Percentiles rank a stretch among this genome's conserved stretches.
Evolutionary conservation across 2,888 invertebrate species (phyloP).

Genomic region (Amblyjoppa proteus): DNA sequence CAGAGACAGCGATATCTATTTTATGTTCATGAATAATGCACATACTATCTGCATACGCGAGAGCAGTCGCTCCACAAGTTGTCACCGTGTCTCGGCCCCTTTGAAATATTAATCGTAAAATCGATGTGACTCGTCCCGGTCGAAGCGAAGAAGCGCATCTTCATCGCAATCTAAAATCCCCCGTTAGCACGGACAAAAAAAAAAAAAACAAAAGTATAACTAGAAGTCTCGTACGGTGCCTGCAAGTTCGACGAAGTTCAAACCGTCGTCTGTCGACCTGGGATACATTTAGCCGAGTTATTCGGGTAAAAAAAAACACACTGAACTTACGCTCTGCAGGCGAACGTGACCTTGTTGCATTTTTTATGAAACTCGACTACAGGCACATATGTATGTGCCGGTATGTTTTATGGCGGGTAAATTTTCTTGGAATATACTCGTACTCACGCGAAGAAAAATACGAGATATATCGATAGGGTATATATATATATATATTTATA

Average conservation of each 20-base stretch:
- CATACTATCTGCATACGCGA: slow-evolving; percentile 6
- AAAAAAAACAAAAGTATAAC: neutral
- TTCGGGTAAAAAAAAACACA: slow-evolving; percentile 5
- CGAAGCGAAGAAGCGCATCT: neutral
- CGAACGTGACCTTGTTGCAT: slow-evolving; percentile 12
- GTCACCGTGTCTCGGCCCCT: slow-evolving; percentile 31
- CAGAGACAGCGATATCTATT: neutral
- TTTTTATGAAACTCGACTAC: slow-evolving; percentile 2
- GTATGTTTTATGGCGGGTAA: neutral
- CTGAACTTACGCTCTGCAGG: neutral
- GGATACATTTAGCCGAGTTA: neutral
- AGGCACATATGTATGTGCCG: neutral
- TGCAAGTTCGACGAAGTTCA: neutral
- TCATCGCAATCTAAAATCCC: neutral
- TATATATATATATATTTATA: too few species aligned
- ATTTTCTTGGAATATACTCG: neutral
- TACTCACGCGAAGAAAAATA: neutral
- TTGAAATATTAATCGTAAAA: slow-evolving; percentile 48
- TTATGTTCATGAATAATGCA: neutral
- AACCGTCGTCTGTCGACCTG: neutral
- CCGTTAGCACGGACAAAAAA: neutral
- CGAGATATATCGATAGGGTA: neutral
- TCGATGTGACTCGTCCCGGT: slow-evolving; percentile 24
- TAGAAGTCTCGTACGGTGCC: neutral
- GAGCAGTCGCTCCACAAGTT: neutral